phyloP scores from a whole-genome alignment of 2,113 vertebrate species.

The Myotis davidii region DNA sequence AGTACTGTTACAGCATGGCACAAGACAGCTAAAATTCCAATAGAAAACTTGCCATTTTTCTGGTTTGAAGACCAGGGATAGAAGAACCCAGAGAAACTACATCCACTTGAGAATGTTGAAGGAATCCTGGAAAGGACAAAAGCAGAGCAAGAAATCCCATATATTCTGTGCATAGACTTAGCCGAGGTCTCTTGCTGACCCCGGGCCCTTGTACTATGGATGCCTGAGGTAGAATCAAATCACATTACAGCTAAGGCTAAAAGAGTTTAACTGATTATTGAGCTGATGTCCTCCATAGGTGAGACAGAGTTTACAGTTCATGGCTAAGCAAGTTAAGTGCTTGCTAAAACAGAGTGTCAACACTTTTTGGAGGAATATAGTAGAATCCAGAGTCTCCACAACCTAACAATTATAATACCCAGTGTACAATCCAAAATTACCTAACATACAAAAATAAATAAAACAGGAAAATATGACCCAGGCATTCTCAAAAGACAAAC shows the following conservation, averaged over 20 bases:
- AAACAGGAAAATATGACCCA: background rate
- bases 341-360: slow-evolving; percentile 23
- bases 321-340: background rate
- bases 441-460: background rate
- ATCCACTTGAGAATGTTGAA: background rate
- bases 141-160: background rate
- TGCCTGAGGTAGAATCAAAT: background rate
- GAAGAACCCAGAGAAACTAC: background rate
- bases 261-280: background rate
- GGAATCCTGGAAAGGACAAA: background rate
- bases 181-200: background rate
- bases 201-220: background rate
- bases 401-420: background rate
- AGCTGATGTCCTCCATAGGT: background rate
- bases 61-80: background rate
- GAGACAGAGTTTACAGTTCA: background rate
- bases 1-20: background rate
- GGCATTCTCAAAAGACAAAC: background rate
- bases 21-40: background rate
- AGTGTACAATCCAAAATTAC: background rate
- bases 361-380: background rate
- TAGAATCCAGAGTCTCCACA: slow-evolving; percentile 1
- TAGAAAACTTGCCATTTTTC: background rate
- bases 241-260: background rate
- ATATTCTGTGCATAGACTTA: background rate